Conservation (phyloP, 1,140 invertebrate genomes). For the Acyrthosiphon pisum region DNA sequence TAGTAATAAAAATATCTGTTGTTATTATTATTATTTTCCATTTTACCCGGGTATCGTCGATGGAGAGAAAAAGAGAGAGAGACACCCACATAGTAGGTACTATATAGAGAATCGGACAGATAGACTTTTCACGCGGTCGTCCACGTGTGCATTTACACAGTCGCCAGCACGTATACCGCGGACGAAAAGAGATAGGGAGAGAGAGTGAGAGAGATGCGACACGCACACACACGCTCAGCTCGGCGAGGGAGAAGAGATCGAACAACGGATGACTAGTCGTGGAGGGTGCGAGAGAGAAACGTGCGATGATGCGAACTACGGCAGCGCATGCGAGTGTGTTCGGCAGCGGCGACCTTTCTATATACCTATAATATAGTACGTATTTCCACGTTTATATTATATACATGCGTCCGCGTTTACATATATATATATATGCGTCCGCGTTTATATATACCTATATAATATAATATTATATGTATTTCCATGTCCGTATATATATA, state of each 20-base stretch:
- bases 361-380: not conserved
- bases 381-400: not conserved
- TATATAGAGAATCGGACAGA: not conserved
- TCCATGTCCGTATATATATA: not conserved
- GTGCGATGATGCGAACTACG: not conserved
- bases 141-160: not conserved
- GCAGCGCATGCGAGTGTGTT: not conserved
- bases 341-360: not conserved
- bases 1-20: not conserved
- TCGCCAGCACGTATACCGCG: not conserved
- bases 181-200: not conserved
- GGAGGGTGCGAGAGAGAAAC: conserved; percentile 7
- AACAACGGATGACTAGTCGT: not conserved
- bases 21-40: not conserved
- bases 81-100: too few relatives aligned
- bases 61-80: too few relatives aligned
- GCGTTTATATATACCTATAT: not conserved
- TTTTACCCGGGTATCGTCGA: not conserved
- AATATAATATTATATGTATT: not conserved
- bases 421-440: too few relatives aligned
- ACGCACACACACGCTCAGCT: not conserved
- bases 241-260: not conserved
- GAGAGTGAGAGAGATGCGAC: not conserved
- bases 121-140: conserved; percentile 6
- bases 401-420: not conserved